Conservation (phyloP, 1,140 invertebrate genomes). For the Drosophila obscura region DNA sequence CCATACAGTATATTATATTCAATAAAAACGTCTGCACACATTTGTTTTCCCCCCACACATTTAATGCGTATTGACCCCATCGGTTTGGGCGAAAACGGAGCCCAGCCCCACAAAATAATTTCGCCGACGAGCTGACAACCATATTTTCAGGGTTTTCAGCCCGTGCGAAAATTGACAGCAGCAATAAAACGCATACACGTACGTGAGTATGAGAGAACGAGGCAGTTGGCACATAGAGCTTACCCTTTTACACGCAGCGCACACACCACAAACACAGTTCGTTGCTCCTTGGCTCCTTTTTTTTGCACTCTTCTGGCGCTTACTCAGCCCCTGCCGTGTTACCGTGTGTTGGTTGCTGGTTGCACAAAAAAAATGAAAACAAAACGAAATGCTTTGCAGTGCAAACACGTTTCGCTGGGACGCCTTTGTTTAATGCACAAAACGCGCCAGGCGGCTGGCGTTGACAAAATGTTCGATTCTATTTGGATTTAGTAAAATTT, state of each 20-base stretch:
- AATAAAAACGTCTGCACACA: conserved; percentile 41
- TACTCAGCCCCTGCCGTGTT: conserved; percentile 61
- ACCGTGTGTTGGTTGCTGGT: conserved; percentile 9
- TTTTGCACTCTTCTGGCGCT: conserved; percentile 74
- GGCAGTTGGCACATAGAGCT: conserved; percentile 54
- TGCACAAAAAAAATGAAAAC: conserved; percentile 24
- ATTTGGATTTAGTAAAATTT: conserved; percentile 34
- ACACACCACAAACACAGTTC: conserved; percentile 72
- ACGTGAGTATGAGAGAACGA: conserved; percentile 8
- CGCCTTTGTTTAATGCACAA: conserved; percentile 23
- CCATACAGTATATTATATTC: conserved; percentile 20
- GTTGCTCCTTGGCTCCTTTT: conserved; percentile 79
- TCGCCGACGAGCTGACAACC: neutral
- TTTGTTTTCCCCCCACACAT: conserved; percentile 13
- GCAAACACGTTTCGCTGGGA: conserved; percentile 37
- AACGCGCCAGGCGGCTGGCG: conserved; percentile 12
- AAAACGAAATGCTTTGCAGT: conserved; percentile 40
- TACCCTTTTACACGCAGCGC: conserved; percentile 72
- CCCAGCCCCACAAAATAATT: conserved; percentile 1
- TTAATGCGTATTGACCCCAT: neutral
- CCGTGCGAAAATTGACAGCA: conserved; percentile 3
- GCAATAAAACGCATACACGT: no score
- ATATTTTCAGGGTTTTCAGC: conserved; percentile 1
- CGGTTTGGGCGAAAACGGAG: no score
- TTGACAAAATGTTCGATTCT: conserved; percentile 37